These are phyloP conservation scores for Myopa tessellatipennis DNA, from an alignment of 2,888 invertebrate species.

Conservation along the genomic window DNA sequence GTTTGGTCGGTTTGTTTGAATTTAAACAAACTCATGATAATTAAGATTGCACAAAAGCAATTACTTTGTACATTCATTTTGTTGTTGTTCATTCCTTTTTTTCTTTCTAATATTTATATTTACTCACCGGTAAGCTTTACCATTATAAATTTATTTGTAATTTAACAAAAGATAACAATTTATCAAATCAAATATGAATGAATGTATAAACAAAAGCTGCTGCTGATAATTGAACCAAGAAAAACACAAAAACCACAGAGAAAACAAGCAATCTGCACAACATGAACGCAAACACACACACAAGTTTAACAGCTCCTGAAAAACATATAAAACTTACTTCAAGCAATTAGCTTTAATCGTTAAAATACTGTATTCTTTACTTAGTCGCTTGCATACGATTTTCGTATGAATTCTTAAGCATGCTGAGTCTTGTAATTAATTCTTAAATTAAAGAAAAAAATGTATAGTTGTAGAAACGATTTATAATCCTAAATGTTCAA, in stretches of 20 bases:
- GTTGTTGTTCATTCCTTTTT: neutral
- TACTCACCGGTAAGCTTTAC: slow-evolving; percentile 29
- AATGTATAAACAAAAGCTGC: neutral
- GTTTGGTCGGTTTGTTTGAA: slow-evolving; percentile 42
- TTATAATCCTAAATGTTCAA: neutral
- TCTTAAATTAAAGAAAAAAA: slow-evolving; percentile 1
- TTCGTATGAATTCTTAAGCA: slow-evolving; percentile 20
- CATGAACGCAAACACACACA: neutral
- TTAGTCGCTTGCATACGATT: slow-evolving; percentile 14
- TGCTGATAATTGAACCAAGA: neutral
- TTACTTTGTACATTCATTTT: slow-evolving; percentile 31
- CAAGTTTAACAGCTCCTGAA: neutral
- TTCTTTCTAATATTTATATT: slow-evolving; percentile 26
- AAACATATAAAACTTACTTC: neutral
- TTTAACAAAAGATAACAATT: neutral
- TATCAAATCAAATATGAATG: slow-evolving; percentile 3
- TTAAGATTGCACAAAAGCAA: slow-evolving; percentile 18
- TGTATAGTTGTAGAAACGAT: neutral
- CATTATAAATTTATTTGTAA: slow-evolving; percentile 15
- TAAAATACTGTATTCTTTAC: neutral
- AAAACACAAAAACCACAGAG: neutral
- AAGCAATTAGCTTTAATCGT: slow-evolving; percentile 32
- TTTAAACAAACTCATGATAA: slow-evolving; percentile 20
- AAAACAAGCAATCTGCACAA: slow-evolving; percentile 7
- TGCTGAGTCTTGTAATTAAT: neutral